Conservation (phyloP, 2,888 invertebrate genomes). For the Baronia brevicornis region DNA sequence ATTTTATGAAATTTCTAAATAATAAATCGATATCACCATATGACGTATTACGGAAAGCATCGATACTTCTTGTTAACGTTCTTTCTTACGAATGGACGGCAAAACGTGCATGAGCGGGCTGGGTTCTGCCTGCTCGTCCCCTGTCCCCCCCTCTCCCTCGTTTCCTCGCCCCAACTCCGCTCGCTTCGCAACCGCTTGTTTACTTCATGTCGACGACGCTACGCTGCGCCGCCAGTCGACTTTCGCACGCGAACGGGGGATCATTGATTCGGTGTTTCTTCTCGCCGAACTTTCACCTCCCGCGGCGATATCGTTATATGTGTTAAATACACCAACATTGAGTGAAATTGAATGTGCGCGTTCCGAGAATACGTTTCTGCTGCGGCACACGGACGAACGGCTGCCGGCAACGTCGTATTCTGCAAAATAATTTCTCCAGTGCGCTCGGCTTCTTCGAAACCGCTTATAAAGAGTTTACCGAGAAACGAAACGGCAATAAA, state of each 20-base stretch:
- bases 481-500: constrained; percentile 68
- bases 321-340: constrained; percentile 55
- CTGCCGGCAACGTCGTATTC: constrained; percentile 53
- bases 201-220: constrained; percentile 23
- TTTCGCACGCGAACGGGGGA: constrained; percentile 45
- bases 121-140: constrained; percentile 20
- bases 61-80: too few relatives aligned
- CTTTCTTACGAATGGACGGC: background rate
- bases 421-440: constrained; percentile 72
- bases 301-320: constrained; percentile 63
- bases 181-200: constrained; percentile 25
- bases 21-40: too few relatives aligned
- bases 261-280: constrained; percentile 35
- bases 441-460: constrained; percentile 67
- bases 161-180: constrained; percentile 17
- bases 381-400: constrained; percentile 49
- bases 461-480: constrained; percentile 70
- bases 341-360: constrained; percentile 70
- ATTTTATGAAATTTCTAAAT: too few relatives aligned
- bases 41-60: too few relatives aligned
- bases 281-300: constrained; percentile 67
- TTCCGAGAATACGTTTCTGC: constrained; percentile 62
- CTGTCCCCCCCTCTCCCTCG: constrained; percentile 17
- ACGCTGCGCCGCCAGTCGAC: constrained; percentile 39
- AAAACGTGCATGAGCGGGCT: constrained; percentile 24